Percentiles rank a stretch among this genome's conserved stretches.
Evolutionary conservation across 2,113 vertebrate species (phyloP).

Genomic region (Bufo gargarizans): DNA sequence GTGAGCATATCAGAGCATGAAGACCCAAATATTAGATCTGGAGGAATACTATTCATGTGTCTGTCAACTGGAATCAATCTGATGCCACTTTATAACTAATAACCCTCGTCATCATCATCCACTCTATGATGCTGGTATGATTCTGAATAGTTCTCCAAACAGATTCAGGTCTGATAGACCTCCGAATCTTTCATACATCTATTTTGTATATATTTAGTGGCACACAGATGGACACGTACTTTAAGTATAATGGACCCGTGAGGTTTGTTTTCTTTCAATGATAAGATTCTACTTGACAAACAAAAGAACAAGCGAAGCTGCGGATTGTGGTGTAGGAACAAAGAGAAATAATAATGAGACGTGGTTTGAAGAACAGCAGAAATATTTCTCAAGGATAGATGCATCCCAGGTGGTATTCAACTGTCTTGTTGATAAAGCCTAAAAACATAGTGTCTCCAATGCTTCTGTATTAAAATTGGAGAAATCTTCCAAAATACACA

Average conservation of each 20-base stretch:
- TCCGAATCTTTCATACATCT: not conserved
- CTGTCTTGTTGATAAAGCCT: not conserved
- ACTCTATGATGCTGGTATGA: not conserved
- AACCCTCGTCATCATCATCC: not conserved
- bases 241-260: not conserved
- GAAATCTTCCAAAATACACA: not conserved
- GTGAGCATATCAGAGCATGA: no score
- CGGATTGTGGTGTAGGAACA: not conserved
- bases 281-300: not conserved
- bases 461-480: not conserved
- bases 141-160: not conserved
- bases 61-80: no score
- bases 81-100: not conserved
- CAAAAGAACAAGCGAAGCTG: not conserved
- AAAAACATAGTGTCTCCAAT: not conserved
- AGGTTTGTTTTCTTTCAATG: no score
- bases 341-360: not conserved
- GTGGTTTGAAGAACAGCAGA: not conserved
- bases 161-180: not conserved
- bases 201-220: not conserved
- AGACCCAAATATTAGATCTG: no score
- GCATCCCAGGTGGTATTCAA: not conserved
- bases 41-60: no score
- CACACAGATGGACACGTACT: not conserved
- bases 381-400: not conserved